Percentiles rank a stretch among this genome's conserved stretches.
These are phyloP conservation scores for Campoletis raptor DNA, from an alignment of 2,888 invertebrate species.

Conservation along the genomic window DNA sequence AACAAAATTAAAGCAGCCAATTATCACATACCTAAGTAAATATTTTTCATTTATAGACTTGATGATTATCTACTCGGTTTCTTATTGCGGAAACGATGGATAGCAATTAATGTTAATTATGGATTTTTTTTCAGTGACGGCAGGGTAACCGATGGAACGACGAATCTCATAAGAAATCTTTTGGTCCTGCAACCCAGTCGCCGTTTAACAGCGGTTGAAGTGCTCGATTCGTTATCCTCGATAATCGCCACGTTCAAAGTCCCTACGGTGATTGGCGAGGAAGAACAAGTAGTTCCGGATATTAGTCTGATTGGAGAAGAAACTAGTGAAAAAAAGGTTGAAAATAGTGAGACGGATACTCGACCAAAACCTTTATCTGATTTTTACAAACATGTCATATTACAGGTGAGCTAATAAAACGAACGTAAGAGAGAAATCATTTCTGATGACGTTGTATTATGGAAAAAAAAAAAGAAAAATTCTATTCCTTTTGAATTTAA, in stretches of 20 bases:
- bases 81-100: neutral
- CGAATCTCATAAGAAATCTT: constrained; percentile 88
- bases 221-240: constrained; percentile 87
- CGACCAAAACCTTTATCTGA: constrained; percentile 72
- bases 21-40: constrained; percentile 91
- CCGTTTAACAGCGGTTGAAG: constrained; percentile 89
- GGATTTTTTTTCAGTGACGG: constrained; percentile 84
- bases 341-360: constrained; percentile 55
- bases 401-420: constrained; percentile 73
- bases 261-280: constrained; percentile 84
- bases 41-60: constrained; percentile 66
- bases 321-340: constrained; percentile 64
- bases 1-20: constrained; percentile 91
- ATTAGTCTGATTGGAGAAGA: constrained; percentile 77
- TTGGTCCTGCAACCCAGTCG: constrained; percentile 89
- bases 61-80: neutral
- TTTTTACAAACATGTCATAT: constrained; percentile 78
- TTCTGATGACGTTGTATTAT: too few species aligned
- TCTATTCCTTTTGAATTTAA: neutral
- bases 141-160: constrained; percentile 88
- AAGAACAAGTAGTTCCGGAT: constrained; percentile 88
- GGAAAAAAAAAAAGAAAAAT: neutral
- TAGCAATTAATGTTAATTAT: neutral
- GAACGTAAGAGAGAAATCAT: neutral
- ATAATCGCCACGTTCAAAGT: constrained; percentile 87